phyloP scores from a whole-genome alignment of 2,113 vertebrate genomes.

The Chloroceryle aenea region DNA sequence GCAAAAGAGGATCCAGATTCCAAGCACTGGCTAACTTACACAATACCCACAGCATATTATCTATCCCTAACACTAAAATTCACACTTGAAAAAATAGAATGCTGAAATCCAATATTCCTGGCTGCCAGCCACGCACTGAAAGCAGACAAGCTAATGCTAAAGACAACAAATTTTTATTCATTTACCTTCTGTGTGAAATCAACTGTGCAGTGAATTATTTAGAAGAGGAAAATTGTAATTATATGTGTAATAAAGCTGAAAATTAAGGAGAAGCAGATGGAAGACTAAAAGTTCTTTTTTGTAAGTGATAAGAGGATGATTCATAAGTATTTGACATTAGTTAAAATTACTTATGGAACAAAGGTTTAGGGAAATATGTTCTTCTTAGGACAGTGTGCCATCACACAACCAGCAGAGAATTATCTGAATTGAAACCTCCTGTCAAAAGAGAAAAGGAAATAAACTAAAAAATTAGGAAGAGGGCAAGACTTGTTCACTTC shows the following conservation, averaged over 20 bases:
- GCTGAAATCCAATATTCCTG: slow-evolving; percentile 10
- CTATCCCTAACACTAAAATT: not conserved
- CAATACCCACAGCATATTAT: not conserved
- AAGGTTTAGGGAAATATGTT: slow-evolving; percentile 38
- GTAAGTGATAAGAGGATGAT: slow-evolving; percentile 51
- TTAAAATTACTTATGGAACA: slow-evolving; percentile 53
- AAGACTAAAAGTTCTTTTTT: slow-evolving; percentile 43
- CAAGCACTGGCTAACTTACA: not conserved
- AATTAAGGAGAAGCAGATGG: slow-evolving; percentile 53
- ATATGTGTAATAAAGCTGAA: slow-evolving; percentile 56
- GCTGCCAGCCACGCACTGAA: not conserved
- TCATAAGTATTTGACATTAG: slow-evolving; percentile 61
- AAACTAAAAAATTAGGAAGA: not conserved
- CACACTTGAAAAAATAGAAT: not conserved
- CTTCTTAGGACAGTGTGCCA: not conserved
- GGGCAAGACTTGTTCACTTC: not conserved
- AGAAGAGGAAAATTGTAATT: slow-evolving; percentile 55
- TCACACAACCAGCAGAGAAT: not conserved
- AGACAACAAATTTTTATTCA: slow-evolving; percentile 47
- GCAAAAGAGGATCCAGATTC: not conserved
- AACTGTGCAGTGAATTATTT: slow-evolving; percentile 31
- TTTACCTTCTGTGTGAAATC: slow-evolving; percentile 40
- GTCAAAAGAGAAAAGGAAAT: not conserved
- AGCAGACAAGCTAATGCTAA: slow-evolving; percentile 23
- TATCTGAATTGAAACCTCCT: not conserved